Percentiles rank a stretch among this genome's conserved stretches.
Conservation (phyloP, 2,797 vertebrate genomes). For the Sciurus carolinensis region DNA sequence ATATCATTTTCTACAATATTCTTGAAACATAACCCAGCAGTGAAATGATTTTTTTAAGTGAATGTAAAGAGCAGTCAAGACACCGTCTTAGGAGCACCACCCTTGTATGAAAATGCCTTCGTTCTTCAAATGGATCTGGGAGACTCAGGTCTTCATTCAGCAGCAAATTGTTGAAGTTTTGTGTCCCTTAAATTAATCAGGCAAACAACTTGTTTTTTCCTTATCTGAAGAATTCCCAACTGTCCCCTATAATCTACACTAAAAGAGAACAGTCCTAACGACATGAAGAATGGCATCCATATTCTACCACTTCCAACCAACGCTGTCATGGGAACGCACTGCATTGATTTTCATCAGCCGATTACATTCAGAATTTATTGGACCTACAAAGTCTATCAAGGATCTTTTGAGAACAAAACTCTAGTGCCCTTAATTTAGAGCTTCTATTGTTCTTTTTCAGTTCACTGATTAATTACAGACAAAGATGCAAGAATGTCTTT, state of each 20-base stretch:
- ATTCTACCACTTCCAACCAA: neutral
- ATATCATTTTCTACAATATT: neutral
- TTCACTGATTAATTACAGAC: too few relatives aligned
- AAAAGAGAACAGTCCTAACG: neutral
- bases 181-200: neutral
- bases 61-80: neutral
- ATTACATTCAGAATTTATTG: neutral
- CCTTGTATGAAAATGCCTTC: too few relatives aligned
- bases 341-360: neutral
- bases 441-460: neutral
- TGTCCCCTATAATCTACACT: neutral
- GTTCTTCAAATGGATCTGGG: neutral
- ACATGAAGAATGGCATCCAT: neutral
- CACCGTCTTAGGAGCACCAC: neutral
- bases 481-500: neutral
- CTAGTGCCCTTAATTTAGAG: neutral
- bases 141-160: neutral
- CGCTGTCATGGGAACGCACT: neutral
- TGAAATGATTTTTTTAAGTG: neutral
- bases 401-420: slow-evolving; percentile 12
- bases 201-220: neutral
- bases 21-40: neutral
- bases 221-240: neutral
- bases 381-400: neutral
- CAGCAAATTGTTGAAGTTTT: neutral